These are phyloP conservation scores for Petrocephalus microphthalmus DNA, from an alignment of 2,113 vertebrate genomes.

Conservation along the genomic window DNA sequence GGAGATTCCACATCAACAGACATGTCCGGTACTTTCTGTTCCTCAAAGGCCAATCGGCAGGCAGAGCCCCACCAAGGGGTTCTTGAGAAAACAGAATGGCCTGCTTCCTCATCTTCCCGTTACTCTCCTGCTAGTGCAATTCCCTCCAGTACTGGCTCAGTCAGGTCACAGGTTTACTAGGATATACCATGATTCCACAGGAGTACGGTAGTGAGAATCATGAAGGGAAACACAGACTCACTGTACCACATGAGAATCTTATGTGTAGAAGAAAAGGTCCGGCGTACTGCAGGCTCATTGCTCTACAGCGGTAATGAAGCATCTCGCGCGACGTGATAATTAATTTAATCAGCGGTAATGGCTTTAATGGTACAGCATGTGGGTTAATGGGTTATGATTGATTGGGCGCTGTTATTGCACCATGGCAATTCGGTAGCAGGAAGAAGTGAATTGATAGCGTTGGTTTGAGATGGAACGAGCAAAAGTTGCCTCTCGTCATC, in stretches of 20 bases:
- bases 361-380: slow-evolving; percentile 84
- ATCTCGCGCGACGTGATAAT: slow-evolving; percentile 76
- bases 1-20: neutral
- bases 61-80: neutral
- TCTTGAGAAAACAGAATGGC: neutral
- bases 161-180: too few relatives aligned
- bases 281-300: slow-evolving; percentile 50
- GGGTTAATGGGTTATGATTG: slow-evolving; percentile 84
- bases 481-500: neutral
- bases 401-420: slow-evolving; percentile 77
- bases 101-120: neutral
- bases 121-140: neutral
- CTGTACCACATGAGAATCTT: neutral
- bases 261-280: neutral
- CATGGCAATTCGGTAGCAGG: slow-evolving; percentile 66
- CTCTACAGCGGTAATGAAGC: slow-evolving; percentile 70
- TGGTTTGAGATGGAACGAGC: neutral
- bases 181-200: neutral
- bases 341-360: slow-evolving; percentile 86
- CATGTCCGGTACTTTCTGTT: neutral
- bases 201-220: neutral
- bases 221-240: neutral
- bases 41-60: neutral
- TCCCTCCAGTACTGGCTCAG: neutral
- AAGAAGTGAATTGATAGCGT: slow-evolving; percentile 48